phyloP scores from a whole-genome alignment of 2,797 vertebrate species.

The Ptychobarbus kaznakovi region DNA sequence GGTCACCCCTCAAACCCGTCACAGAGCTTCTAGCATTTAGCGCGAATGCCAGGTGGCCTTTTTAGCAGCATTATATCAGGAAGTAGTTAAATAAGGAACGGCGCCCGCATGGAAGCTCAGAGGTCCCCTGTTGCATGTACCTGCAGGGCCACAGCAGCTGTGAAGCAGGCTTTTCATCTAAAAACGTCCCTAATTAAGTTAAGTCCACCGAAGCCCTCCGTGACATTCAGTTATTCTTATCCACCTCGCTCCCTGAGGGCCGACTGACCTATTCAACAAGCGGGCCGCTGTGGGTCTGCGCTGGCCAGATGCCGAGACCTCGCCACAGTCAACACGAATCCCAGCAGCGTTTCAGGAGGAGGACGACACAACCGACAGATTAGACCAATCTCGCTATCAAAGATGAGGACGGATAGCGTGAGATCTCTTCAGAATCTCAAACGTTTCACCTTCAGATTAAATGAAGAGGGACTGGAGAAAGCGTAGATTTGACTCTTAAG shows the following conservation, averaged over 20 bases:
- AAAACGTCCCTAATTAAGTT: slow-evolving; percentile 68
- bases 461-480: not conserved
- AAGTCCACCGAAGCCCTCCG: slow-evolving; percentile 54
- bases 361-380: slow-evolving; percentile 22
- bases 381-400: slow-evolving; percentile 7
- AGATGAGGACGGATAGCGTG: not conserved
- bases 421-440: not conserved
- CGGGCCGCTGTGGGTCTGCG: slow-evolving; percentile 50
- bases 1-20: slow-evolving; percentile 27
- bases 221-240: slow-evolving; percentile 74
- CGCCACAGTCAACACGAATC: not conserved
- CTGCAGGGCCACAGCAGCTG: slow-evolving; percentile 65
- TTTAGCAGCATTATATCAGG: slow-evolving; percentile 44
- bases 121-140: slow-evolving; percentile 52
- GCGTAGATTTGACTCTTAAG: not conserved
- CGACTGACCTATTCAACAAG: slow-evolving; percentile 64
- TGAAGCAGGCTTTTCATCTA: slow-evolving; percentile 65
- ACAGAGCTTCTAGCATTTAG: slow-evolving; percentile 32
- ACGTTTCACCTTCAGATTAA: not conserved
- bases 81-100: slow-evolving; percentile 60
- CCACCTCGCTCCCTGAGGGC: slow-evolving; percentile 61
- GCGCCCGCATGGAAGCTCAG: slow-evolving; percentile 34
- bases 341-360: slow-evolving; percentile 19
- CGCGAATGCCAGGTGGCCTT: slow-evolving; percentile 34
- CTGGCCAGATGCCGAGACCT: slow-evolving; percentile 48